These are phyloP conservation scores for Lordiphosa fenestrarum DNA, from an alignment of 2,888 invertebrate genomes.

Conservation along the genomic window DNA sequence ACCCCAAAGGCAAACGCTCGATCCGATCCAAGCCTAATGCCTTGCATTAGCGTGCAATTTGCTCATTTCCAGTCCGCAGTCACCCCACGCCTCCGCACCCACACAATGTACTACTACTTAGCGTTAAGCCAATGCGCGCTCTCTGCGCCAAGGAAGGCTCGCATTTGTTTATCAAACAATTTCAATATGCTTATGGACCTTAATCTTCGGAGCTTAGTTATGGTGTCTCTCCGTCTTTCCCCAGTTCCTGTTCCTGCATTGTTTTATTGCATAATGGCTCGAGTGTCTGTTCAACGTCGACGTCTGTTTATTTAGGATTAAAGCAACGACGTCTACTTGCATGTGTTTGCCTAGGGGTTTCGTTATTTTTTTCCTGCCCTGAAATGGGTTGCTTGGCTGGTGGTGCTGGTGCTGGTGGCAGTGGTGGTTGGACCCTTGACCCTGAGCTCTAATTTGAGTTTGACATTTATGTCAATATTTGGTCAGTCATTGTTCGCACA, in stretches of 20 bases:
- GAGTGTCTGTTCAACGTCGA: conserved; percentile 44
- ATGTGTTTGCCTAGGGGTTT: conserved; percentile 46
- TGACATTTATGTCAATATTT: conserved; percentile 77
- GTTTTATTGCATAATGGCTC: conserved; percentile 71
- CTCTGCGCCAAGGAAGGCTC: conserved; percentile 30
- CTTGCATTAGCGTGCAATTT: conserved; percentile 72
- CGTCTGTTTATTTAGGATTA: conserved; percentile 66
- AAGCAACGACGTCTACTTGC: conserved; percentile 36
- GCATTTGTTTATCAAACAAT: conserved; percentile 73
- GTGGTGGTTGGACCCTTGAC: conserved; percentile 65
- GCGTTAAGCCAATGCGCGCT: conserved; percentile 50
- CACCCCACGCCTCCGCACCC: conserved; percentile 9
- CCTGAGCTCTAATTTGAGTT: conserved; percentile 76
- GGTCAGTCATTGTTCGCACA: conserved; percentile 72
- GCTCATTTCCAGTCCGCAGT: conserved; percentile 63
- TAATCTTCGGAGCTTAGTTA: conserved; percentile 36
- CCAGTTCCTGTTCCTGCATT: conserved; percentile 32
- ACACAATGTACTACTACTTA: conserved; percentile 41
- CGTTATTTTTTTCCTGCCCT: conserved; percentile 33
- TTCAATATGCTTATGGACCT: conserved; percentile 65
- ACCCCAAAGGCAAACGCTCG: conserved; percentile 31
- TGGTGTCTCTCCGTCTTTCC: conserved; percentile 3
- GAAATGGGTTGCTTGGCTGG: conserved; percentile 8
- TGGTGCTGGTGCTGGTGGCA: conserved; percentile 23
- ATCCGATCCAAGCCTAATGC: conserved; percentile 59